Evolutionary conservation across 2,888 invertebrate species (phyloP), one percentile per base, ranked within the genome.

Genomic region (Trachelus tabidus): DNA sequence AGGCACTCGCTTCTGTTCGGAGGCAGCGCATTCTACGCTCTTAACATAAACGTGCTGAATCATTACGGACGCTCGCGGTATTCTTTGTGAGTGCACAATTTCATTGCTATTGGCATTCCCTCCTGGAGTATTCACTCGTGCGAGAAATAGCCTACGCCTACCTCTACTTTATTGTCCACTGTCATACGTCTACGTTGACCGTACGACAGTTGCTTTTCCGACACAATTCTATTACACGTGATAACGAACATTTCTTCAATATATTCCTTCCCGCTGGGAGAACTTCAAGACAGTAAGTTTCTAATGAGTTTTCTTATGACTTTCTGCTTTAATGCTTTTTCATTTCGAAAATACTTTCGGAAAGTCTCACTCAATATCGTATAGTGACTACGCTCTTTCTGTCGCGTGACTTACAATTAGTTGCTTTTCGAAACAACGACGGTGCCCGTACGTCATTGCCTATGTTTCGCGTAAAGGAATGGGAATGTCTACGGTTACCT

Each of bases 51-150:
- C 83, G 85, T 84, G 86, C 87, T 86, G 87, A 88, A 88, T 89
- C 89, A 89, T 89, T 89, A 89, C 88, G 83, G 85, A 82, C 82
- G 85, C 85, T 85, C 83, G 88, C 88, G 88, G 89, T 86, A 81
- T 83, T 88, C 88, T 87, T 88, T 89, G 87, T 87, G 82, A 85
- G 86, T 86, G 34, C 31, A 34, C 31, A 87, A 87, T 89, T 89
- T 88, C 87, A 87, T 86, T 86, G 87, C 87, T 88, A 88, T 87
- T 35, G 73, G 68, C 71, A 23, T 23, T 31, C 71, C 12, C 71
- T 71, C 33, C 31, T 31, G 1, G 23, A 23, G 9, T 23, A 56
- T 23, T 56, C 56, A 23, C 56, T 56, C 23, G 23, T 23, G 56
- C 56, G 56, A 56, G 56, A 56, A 56, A 56, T 23, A 56, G 56